Base-by-base conservation (phyloP, 2,113 vertebrate species). In the Conger conger region DNA sequence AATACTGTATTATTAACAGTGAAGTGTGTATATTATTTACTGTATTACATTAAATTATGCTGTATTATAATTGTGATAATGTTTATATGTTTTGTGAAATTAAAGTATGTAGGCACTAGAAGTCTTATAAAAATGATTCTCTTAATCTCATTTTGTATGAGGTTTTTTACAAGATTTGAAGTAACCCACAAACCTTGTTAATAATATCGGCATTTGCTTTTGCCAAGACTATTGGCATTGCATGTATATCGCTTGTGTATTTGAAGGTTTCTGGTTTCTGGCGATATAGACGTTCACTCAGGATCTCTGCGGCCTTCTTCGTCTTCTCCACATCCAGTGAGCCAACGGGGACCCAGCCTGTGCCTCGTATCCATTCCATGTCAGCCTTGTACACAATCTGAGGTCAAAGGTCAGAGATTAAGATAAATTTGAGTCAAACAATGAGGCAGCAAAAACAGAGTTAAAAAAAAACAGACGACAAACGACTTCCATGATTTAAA, bases 251-350 rank as follows among this genome's bases (percentile, higher is more conserved):
- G 27, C 42, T 68, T 35, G 82, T 83, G 8, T 42, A 83, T 76
- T 83, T 83, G 73, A 83, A 53, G 6, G 38, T 38, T 27, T 50
- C 23, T 36, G 82, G 82, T 16, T 83, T 76, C 45, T 83, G 82
- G 63, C 82, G 82, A 40, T 83, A 83, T 1, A 45, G 38, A 50
- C 9, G 63, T n/a, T 83, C 82, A 23, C 68, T 83, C 40, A 83
- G 68, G 68, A 83, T 83, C 45, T 83, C 63, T 33, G 82, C 82
- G 35, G 82, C 82, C 82, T 83, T 83, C 68, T 83, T 83, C 15
- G 68, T 68, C 11, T 83, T 83, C 68, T 45, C 42, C 2, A 83
- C 82, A 53, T 83, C 82, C 82, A 83, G 40, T 23, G 63, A 83
- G 68, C 82, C 82, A 33, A 77, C 76, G 54, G 82, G 82, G 3